These are phyloP conservation scores for Phyllopteryx taeniolatus DNA, from an alignment of 2,113 vertebrate genomes.

Conservation along the genomic window DNA sequence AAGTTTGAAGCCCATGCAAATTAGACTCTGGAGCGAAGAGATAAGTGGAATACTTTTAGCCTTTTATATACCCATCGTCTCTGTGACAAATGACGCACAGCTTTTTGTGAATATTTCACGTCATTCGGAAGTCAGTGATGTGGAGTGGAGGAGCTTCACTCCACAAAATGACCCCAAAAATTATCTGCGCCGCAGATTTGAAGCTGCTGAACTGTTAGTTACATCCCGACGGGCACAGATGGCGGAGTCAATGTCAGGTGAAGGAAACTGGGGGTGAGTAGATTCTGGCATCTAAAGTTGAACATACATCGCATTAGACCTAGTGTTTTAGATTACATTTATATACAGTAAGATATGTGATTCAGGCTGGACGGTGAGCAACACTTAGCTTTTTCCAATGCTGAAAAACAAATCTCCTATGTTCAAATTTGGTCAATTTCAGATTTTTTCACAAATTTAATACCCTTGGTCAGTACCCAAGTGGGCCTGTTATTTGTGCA, in stretches of 20 bases:
- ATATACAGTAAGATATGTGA: no score
- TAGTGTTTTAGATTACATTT: neutral
- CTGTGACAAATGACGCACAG: constrained; percentile 27
- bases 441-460: no score
- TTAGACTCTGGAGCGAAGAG: constrained; percentile 31
- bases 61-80: constrained; percentile 13
- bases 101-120: constrained; percentile 32
- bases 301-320: neutral
- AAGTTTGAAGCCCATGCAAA: constrained; percentile 13
- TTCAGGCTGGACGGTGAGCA: no score
- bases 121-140: constrained; percentile 22
- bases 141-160: constrained; percentile 24
- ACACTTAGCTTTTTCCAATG: no score
- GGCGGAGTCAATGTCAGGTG: constrained; percentile 34
- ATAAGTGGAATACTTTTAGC: constrained; percentile 5
- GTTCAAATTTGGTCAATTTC: no score
- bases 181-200: constrained; percentile 37
- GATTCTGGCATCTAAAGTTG: neutral
- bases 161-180: constrained; percentile 10
- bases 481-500: no score
- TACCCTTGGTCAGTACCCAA: no score
- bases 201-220: constrained; percentile 45
- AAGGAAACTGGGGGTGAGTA: constrained; percentile 1
- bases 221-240: constrained; percentile 30
- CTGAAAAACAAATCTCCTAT: no score